Evolutionary conservation across 2,888 invertebrate species (phyloP).

Genomic region (Brachypalpus laphriformis): DNA sequence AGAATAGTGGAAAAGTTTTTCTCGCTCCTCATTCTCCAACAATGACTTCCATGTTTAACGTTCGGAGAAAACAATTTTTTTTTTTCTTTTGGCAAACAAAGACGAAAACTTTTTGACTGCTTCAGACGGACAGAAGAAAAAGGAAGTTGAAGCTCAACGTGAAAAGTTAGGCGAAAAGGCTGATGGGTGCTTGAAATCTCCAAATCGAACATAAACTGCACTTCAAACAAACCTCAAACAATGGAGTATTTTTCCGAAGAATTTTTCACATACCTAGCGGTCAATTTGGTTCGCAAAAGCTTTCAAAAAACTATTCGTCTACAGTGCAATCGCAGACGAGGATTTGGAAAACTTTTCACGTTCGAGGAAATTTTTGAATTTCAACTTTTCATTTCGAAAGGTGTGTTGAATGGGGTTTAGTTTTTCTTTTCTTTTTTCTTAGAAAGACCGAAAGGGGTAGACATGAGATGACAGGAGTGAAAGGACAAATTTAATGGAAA

Average conservation of each 20-base stretch:
- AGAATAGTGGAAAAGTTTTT: conserved; percentile 17
- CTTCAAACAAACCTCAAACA: conserved; percentile 47
- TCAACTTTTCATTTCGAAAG: neutral
- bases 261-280: conserved; percentile 26
- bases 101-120: neutral
- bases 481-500: neutral
- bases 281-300: conserved; percentile 23
- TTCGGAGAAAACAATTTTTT: neutral
- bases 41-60: conserved; percentile 18
- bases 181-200: neutral
- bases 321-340: neutral
- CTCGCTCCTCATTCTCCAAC: neutral
- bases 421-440: too few species aligned
- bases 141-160: neutral
- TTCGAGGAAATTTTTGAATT: neutral
- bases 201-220: conserved; percentile 44
- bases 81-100: neutral
- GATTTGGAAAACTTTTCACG: neutral
- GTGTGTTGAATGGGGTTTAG: neutral
- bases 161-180: neutral
- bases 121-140: neutral
- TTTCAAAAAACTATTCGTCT: conserved; percentile 7
- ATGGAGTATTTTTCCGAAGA: conserved; percentile 13
- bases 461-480: neutral
- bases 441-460: neutral